Evolutionary conservation across 2,797 vertebrate genomes (phyloP), one percentile per base, ranked within the genome.

Genomic region (Gastrophryne carolinensis): DNA sequence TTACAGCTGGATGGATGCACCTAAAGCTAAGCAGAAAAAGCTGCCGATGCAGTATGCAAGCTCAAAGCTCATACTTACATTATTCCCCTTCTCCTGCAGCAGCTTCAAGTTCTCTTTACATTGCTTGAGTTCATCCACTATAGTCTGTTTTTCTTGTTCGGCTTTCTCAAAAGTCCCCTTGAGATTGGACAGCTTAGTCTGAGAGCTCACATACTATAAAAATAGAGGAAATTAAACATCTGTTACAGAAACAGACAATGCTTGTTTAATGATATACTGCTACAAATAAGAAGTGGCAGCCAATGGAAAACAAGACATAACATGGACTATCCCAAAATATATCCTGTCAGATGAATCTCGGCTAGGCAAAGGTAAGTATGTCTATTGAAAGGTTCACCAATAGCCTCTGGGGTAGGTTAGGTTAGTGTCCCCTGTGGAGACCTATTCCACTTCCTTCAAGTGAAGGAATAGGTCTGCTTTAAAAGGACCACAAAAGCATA

Each of bases 61-160:
- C 29, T 37, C 15, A n/a, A 17, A n/a, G 21, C 30, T 32, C 13
- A 8, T 2, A 91, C 95, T 97, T 91, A 99, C 97, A 61, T 94
- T 94, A 88, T 87, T 93, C 91, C 91, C 90, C 91, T 97, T 97
- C 83, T 98, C 96, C 92, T 94, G 94, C 82, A 98, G 93, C 83
- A 95, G 90, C 89, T 97, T 96, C 87, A 99, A 90, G 87, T 87
- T 96, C 85, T 93, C 93, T 89, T 93, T 94, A 87, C 95, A 97
- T 80, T 97, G 93, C 87, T 96, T 93, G 86, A 99, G 93, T 84
- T 99, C 96, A 76, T 96, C 92, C 29, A 93, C 84, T 81, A 98
- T 95, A 80, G 92, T 92, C 44, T 90, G 88, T 79, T 99, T 99
- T 90, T 98, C 95, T 83, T 95, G 89, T 84, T 98, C 96, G 13